Evolutionary conservation across 2,797 vertebrate genomes (phyloP).

Genomic region (Etheostoma perlongum): DNA sequence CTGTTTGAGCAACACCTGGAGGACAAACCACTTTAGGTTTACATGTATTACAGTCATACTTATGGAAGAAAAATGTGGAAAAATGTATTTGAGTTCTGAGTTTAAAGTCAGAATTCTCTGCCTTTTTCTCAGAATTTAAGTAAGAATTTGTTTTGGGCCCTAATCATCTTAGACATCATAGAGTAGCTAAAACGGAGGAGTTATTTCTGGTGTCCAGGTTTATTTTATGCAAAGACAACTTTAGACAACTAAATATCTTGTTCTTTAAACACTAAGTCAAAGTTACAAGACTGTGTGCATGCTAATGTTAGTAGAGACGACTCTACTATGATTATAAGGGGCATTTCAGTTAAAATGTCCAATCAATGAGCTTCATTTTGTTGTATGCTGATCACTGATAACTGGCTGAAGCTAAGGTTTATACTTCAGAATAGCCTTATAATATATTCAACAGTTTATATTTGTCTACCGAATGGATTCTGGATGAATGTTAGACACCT

Average conservation of each 20-base stretch:
- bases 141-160: no score
- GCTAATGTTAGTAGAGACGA: not conserved
- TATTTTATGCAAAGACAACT: not conserved
- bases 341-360: not conserved
- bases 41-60: not conserved
- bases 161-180: no score
- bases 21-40: constrained; percentile 10
- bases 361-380: not conserved
- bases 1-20: constrained; percentile 92
- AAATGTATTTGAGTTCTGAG: no score
- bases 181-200: not conserved
- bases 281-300: constrained; percentile 1
- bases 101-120: no score
- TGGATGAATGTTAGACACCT: not conserved
- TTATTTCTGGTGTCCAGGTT: not conserved
- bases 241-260: not conserved
- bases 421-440: constrained; percentile 2
- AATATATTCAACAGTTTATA: constrained; percentile 13
- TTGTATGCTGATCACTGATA: not conserved
- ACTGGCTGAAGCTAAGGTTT: not conserved
- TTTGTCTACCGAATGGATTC: not conserved
- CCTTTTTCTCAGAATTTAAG: no score
- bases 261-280: constrained; percentile 3
- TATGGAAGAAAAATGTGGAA: no score
- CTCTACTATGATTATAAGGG: not conserved